Conservation (phyloP, 1,140 invertebrate species). For the Phocides pigmalion region DNA sequence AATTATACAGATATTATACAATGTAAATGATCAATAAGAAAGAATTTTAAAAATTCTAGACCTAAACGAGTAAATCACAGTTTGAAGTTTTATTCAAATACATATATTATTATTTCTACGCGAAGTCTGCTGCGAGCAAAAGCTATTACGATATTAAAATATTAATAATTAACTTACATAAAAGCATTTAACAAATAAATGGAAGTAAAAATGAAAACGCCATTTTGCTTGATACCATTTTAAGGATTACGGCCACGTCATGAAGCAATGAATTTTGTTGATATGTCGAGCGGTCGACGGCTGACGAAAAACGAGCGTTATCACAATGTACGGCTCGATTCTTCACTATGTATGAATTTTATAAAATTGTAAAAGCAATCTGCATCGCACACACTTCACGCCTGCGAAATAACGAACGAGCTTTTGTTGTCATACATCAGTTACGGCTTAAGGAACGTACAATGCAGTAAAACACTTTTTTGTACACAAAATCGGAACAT, state of each 20-base stretch:
- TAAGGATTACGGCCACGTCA: slow-evolving; percentile 3
- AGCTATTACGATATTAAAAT: not conserved
- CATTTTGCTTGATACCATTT: not conserved
- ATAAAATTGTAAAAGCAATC: slow-evolving; percentile 29
- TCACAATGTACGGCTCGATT: slow-evolving; percentile 37
- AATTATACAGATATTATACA: too few relatives aligned
- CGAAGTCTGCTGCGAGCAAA: too few relatives aligned
- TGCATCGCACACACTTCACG: slow-evolving; percentile 3
- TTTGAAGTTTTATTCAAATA: too few relatives aligned
- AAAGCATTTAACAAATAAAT: not conserved
- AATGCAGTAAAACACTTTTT: too few relatives aligned
- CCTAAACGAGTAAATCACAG: too few relatives aligned
- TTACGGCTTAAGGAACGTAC: not conserved
- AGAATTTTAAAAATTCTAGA: too few relatives aligned
- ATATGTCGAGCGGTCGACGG: slow-evolving; percentile 43
- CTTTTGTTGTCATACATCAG: not conserved
- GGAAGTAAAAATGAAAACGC: not conserved
- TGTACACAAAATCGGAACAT: too few relatives aligned
- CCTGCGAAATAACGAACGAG: slow-evolving; percentile 4
- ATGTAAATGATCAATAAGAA: too few relatives aligned
- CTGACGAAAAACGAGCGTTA: slow-evolving; percentile 45
- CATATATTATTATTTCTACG: too few relatives aligned
- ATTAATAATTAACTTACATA: not conserved
- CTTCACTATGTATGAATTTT: slow-evolving; percentile 32
- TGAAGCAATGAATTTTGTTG: slow-evolving; percentile 45